These are phyloP conservation scores for Myotis daubentonii DNA, from an alignment of 2,797 vertebrate species.

Conservation along the genomic window DNA sequence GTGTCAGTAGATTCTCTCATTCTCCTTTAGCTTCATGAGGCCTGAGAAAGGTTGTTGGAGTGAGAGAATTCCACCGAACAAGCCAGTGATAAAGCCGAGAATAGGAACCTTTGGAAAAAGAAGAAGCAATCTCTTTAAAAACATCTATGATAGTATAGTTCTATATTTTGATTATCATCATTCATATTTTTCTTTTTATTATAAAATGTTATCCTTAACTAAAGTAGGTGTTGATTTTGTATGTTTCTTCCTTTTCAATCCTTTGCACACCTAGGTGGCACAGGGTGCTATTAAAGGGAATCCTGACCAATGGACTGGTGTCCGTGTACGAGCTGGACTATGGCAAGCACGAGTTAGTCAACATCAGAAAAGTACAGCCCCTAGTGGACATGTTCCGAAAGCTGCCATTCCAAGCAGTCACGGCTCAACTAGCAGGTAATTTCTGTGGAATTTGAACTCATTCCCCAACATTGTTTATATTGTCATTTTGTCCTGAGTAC, in stretches of 20 bases:
- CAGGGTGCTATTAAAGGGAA: constrained; percentile 92
- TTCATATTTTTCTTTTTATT: neutral
- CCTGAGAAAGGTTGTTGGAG: neutral
- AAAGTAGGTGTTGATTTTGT: constrained; percentile 20
- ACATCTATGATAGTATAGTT: neutral
- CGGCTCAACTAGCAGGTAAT: constrained; percentile 93
- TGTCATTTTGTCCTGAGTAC: neutral
- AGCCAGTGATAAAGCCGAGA: neutral
- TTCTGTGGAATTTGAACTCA: neutral
- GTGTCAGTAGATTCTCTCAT: neutral
- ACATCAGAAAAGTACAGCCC: constrained; percentile 86
- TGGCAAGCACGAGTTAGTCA: constrained; percentile 93
- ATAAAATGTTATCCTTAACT: neutral
- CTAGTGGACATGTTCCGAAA: constrained; percentile 91
- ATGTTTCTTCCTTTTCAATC: constrained; percentile 38
- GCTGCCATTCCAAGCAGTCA: constrained; percentile 94
- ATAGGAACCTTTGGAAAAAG: neutral
- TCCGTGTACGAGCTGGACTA: constrained; percentile 95
- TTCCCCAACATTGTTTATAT: neutral
- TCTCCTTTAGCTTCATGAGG: neutral
- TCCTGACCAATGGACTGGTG: constrained; percentile 91
- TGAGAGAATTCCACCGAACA: neutral
- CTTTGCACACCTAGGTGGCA: constrained; percentile 89
- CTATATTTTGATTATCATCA: neutral
- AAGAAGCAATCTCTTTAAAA: neutral